These are phyloP conservation scores for Lepas anatifera DNA, from an alignment of 2,888 invertebrate genomes.

Conservation along the genomic window DNA sequence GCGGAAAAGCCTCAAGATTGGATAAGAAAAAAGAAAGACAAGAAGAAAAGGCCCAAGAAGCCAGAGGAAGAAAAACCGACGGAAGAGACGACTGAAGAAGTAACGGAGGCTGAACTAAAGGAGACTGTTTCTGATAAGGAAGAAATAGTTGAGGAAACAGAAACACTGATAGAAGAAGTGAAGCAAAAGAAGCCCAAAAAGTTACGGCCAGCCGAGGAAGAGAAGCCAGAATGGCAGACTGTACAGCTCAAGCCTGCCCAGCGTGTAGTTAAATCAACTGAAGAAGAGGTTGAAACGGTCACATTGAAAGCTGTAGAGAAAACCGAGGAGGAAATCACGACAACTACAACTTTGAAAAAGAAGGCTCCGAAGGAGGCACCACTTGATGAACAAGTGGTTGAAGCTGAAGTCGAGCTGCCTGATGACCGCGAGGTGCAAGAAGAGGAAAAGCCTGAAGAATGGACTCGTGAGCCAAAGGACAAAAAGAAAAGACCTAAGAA, in stretches of 20 bases:
- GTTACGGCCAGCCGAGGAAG: not conserved
- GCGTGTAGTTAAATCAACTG: not conserved
- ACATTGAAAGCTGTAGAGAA: not conserved
- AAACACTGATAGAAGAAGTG: slow-evolving; percentile 7
- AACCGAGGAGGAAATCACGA: not conserved
- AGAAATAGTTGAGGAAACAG: not conserved
- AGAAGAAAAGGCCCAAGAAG: slow-evolving; percentile 28
- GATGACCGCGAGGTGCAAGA: no score
- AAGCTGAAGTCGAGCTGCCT: slow-evolving; percentile 32
- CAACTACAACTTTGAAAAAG: not conserved
- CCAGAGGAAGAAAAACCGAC: no score
- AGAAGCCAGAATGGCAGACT: not conserved
- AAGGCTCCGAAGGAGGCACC: slow-evolving; percentile 16
- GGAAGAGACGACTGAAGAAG: not conserved
- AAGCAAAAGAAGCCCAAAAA: not conserved
- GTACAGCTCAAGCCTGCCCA: not conserved
- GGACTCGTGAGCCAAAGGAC: slow-evolving; percentile 18
- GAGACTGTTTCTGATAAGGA: not conserved
- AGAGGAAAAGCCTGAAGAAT: slow-evolving; percentile 29
- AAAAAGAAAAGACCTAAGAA: slow-evolving; percentile 26
- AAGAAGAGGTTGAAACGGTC: not conserved
- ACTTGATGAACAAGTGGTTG: slow-evolving; percentile 21
- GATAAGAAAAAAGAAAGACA: slow-evolving; percentile 16
- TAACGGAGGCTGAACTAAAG: no score
- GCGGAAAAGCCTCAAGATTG: slow-evolving; percentile 14